Evolutionary conservation across 2,797 vertebrate species (phyloP), one percentile per base, ranked within the genome.

Genomic region (Ctenopoma multispine): DNA sequence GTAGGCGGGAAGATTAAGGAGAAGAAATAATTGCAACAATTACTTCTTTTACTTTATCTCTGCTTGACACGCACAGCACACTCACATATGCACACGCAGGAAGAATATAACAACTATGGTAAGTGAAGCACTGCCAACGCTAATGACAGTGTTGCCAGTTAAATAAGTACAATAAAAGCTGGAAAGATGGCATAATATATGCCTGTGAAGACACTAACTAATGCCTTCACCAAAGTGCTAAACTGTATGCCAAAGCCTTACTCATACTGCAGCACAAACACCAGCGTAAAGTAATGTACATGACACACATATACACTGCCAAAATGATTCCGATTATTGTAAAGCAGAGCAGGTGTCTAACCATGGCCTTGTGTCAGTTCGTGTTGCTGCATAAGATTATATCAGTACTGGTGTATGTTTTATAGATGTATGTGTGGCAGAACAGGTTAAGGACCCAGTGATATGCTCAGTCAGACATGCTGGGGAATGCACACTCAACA

Each of bases 11-110:
- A 48, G 38, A 67, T 63, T 75, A 75, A 4, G 31, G 72, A 75
- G 79, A 83, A 60, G 56, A 83, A 81, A 87, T 90, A 91, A 92
- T 92, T 91, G 87, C 78, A 87, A 88, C 82, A 89, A 87, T 88
- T 89, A 84, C 80, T 75, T 75, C 64, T 88, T 80, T 87, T 82
- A 59, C 77, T 90, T 70, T 83, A 80, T 85, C 82, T 76, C 48
- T 60, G 63, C 31, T 65, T 78, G 81, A 68, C 83, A 86, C 69
- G 51, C 60, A 67, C 40, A 41, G 63, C 64, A 65, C 60, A 31
- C 56, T 65, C 61, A 57, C 75, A 69, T 57, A 70, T 61, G 67
- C 79, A 67, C 53, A 21, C 73, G 63, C 55, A 61, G n/a, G 43
- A 44, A 61, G 69, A 82, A 87, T 86, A 80, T 84, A 90, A 92